phyloP scores from a whole-genome alignment of 2,888 invertebrate species.

The Lycocerus yunnanus region DNA sequence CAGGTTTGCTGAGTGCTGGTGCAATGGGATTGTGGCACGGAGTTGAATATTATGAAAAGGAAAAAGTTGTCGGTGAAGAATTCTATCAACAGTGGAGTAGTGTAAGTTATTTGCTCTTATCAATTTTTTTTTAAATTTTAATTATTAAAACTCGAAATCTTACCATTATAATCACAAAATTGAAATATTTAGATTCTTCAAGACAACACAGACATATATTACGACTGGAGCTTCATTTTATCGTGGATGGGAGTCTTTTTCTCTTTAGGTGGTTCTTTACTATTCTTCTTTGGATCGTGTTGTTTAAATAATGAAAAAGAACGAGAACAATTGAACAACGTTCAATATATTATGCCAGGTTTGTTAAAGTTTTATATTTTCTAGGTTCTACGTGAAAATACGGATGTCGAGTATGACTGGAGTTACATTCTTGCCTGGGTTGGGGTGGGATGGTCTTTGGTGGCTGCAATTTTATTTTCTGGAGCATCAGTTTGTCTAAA shows the following conservation, averaged over 20 bases:
- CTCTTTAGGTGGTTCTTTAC: slow-evolving; percentile 72
- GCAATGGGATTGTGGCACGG: slow-evolving; percentile 97
- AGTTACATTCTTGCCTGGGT: slow-evolving; percentile 97
- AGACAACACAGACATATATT: slow-evolving; percentile 72
- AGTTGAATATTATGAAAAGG: slow-evolving; percentile 93
- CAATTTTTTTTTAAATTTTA: slow-evolving; percentile 5
- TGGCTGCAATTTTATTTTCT: slow-evolving; percentile 90
- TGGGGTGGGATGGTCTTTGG: slow-evolving; percentile 89
- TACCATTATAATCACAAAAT: neutral
- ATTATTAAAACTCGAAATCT: neutral
- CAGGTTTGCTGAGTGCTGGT: slow-evolving; percentile 87
- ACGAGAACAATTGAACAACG: slow-evolving; percentile 74
- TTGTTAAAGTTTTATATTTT: slow-evolving; percentile 38
- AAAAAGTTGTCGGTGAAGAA: slow-evolving; percentile 90
- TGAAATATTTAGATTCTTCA: slow-evolving; percentile 65
- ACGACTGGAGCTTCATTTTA: slow-evolving; percentile 86
- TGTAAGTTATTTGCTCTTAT: slow-evolving; percentile 62
- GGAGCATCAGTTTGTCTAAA: slow-evolving; percentile 93
- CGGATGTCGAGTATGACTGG: slow-evolving; percentile 91
- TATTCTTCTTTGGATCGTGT: slow-evolving; percentile 80
- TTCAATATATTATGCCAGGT: slow-evolving; percentile 92
- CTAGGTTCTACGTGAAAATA: slow-evolving; percentile 85
- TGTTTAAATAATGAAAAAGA: slow-evolving; percentile 78
- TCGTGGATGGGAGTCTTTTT: slow-evolving; percentile 83
- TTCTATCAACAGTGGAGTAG: slow-evolving; percentile 92